phyloP scores from a whole-genome alignment of 2,113 vertebrate species.

The Gobius niger region DNA sequence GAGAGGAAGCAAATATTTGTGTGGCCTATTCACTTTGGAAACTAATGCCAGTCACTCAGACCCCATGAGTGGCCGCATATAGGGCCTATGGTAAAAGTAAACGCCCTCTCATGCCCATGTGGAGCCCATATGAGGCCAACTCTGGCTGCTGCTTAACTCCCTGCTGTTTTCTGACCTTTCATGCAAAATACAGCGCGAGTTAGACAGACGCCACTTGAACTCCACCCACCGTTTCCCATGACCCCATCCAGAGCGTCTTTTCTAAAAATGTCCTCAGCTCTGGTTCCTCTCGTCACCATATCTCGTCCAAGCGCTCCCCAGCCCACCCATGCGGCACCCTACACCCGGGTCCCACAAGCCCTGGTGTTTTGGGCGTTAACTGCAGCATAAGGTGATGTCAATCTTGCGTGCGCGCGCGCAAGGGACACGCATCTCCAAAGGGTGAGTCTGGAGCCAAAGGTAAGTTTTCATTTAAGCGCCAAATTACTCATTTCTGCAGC shows the following conservation, averaged over 20 bases:
- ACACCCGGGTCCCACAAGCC: neutral
- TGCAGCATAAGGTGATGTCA: slow-evolving; percentile 48
- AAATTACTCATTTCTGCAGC: neutral
- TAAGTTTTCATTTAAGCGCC: slow-evolving; percentile 11
- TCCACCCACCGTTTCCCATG: neutral
- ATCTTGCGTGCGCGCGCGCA: slow-evolving; percentile 5
- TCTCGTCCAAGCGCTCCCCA: neutral
- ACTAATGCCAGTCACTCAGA: no score
- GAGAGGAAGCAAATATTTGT: no score
- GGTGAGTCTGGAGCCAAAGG: slow-evolving; percentile 40
- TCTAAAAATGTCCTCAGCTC: slow-evolving; percentile 16
- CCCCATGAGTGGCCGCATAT: no score
- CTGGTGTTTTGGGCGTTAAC: neutral
- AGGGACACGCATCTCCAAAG: slow-evolving; percentile 12
- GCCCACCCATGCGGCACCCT: slow-evolving; percentile 3
- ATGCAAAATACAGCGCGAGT: no score
- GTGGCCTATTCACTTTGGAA: no score
- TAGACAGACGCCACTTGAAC: neutral
- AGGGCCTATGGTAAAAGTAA: no score
- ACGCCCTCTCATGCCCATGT: no score
- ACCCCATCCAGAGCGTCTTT: neutral
- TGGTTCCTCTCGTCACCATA: slow-evolving; percentile 3
- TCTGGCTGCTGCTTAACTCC: no score
- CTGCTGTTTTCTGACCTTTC: no score
- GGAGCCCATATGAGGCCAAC: no score